Evolutionary conservation across 2,888 invertebrate species (phyloP).

Genomic region (Altica lythri): DNA sequence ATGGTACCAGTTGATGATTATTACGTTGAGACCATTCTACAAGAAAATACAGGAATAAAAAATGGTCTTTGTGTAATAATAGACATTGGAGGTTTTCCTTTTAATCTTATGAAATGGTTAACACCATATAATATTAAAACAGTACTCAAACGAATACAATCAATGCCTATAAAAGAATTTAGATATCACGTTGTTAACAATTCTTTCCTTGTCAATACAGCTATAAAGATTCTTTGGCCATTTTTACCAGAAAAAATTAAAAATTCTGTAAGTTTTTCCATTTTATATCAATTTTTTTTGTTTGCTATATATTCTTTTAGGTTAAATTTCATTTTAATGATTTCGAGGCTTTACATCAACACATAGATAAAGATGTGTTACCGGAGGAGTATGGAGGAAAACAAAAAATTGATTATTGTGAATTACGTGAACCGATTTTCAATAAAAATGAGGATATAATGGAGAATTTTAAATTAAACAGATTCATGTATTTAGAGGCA

Average conservation of each 20-base stretch:
- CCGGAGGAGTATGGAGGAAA: conserved; percentile 67
- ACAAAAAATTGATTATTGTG: conserved; percentile 39
- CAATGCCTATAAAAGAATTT: conserved; percentile 48
- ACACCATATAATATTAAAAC: conserved; percentile 48
- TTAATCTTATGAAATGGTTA: conserved; percentile 49
- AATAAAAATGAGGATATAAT: conserved; percentile 42
- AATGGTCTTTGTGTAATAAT: conserved; percentile 53
- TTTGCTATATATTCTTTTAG: conserved; percentile 38
- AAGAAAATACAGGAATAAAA: conserved; percentile 44
- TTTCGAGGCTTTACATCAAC: conserved; percentile 59
- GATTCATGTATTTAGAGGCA: conserved; percentile 69
- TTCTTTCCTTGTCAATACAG: conserved; percentile 45
- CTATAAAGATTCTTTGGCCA: conserved; percentile 51
- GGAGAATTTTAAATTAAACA: conserved; percentile 40
- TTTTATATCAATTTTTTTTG: neutral
- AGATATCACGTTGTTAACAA: conserved; percentile 51
- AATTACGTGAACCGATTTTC: conserved; percentile 41
- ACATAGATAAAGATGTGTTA: conserved; percentile 58
- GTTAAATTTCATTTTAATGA: conserved; percentile 62
- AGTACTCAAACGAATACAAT: conserved; percentile 42
- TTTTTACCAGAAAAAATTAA: conserved; percentile 47
- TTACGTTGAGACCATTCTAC: conserved; percentile 51
- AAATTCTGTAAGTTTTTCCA: conserved; percentile 37
- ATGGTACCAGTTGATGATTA: conserved; percentile 52
- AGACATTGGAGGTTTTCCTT: conserved; percentile 49